Evolutionary conservation across 2,888 invertebrate genomes (phyloP), one percentile per base, ranked within the genome.

Genomic region (Stegana nigrithorax): DNA sequence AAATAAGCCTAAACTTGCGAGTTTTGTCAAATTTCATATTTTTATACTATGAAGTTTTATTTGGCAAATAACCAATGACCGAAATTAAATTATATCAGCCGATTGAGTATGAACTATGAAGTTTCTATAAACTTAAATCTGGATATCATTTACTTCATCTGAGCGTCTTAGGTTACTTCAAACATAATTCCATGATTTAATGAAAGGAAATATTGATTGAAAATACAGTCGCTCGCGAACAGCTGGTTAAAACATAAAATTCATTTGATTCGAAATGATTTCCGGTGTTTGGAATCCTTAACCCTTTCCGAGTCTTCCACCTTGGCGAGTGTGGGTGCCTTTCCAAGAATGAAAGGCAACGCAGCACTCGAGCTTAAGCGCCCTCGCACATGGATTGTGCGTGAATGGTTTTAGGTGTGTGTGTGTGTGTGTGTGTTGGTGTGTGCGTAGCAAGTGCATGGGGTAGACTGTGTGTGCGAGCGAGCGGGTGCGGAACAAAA

Each of bases 401-500:
- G n/a, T n/a, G n/a, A n/a, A n/a, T n/a, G n/a, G n/a, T n/a, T 36
- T 36, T 36, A 36, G 10, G 29, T 29, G 10, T 7, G 29, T 29
- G 29, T 29, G 29, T 29, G 29, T 29, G 10, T 29, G 29, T 29
- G 29, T 29, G 10, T 29, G 29, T 29, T 7, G 6, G 39, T 39
- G 39, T n/a, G 39, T 8, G 39, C 39, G 14, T 10, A 4, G 10
- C 14, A 2, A 5, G 32, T 2, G n/a, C n/a, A n/a, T 4, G 2
- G 2, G n/a, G 2, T 32, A 2, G 32, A 26, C 56, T n/a, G 44
- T 23, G 27, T 36, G 27, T 45, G 44, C 62, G 64, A 56, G 60
- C 1, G 64, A 69, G 74, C 63, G 63, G 64, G 63, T 66, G 51
- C 51, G 42, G 58, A 23, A 29, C 59, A 51, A 67, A 78, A 78